Base-by-base conservation (phyloP, 1,140 invertebrate species). In the Hermetia illucens region DNA sequence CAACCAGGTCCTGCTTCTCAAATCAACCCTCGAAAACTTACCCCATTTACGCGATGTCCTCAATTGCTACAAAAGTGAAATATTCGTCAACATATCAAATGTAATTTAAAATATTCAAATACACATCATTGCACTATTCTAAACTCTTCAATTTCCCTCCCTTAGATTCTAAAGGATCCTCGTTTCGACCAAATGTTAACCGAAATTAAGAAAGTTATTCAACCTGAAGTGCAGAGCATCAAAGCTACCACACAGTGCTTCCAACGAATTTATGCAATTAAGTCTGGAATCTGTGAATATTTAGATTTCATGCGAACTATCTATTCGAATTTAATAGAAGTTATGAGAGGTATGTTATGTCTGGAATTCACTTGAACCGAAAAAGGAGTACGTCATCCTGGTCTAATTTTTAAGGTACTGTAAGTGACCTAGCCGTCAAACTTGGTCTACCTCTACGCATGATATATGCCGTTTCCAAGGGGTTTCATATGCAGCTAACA, bases 201-300 rank as follows among this genome's bases (percentile, higher is more conserved):
- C 34, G 64, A 70, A 32, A 79, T 90, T 38, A 55, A 69, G 12
- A 63, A 66, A 35, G 66, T 84, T 1, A 72, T 94, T 36, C 73
- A 83, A 61, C 71, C 79, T 36, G 80, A 89, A 48, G 74, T 75
- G 3, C 61, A 69, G 37, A 43, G 62, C 30, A 72, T 71, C 18
- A 72, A 69, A 48, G 74, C 72, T 18, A 66, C 76, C n/a, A 74
- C 75, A 55, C 82, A 80, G 2, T 72, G 69, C 36, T 69, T 79
- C 39, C 83, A 91, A 62, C 71, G 86, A 48, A 83, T 81, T 53
- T 89, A 87, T 62, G 84, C 86, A 21, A 77, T 94, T 3, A 87
- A 81, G 62, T 65, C 70, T 16, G 72, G 75, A 16, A 66, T 83
- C 19, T 82, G 78, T 49, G 75, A 75, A 2, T 61, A 84, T 25